Base-by-base conservation (phyloP, 30 jellyfish, hydroid and myxozoan species). In the Chrysaora quinquecirrha region DNA sequence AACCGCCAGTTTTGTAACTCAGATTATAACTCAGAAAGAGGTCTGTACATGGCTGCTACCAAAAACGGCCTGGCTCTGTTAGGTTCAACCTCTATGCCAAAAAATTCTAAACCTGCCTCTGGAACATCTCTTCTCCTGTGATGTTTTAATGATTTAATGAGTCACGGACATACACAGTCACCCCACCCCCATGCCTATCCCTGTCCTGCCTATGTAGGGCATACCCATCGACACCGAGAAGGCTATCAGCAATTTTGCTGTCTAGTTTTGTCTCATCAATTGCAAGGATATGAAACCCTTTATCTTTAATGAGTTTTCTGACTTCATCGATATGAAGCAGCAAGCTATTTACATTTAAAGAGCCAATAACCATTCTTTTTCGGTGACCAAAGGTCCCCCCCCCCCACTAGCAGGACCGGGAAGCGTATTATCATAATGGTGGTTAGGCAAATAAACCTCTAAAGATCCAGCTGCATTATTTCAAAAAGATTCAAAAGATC, bases 131-230 rank as follows among this genome's bases (percentile, higher is more conserved):
- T 71, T 31, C 69, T n/a, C 48, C 83, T 71, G 10, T 71, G 34
- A 54, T 71, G 83, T 46, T 71, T 71, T 34, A 71, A 20, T 16
- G 70, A 46, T 71, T 71, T 34, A 71, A 20, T 16, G 70, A 46
- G 69, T 71, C 48, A 21, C 83, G 70, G 47, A 71, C 83, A 43
- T 71, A 71, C 70, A 71, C 68, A 71, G 83, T 47, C 29, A 71
- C 69, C n/a, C 83, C 83, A 71, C 46, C 83, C 69, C 83, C 70
- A 71, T 47, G 68, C 43, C 69, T 68, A 24, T 68, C 32, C 64
- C 80, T 68, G 27, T 71, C 83, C 43, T 30, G 46, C 70, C 70
- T 71, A 28, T 71, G 83, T 14, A 71, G 83, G 69, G 83, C 69
- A 29, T 71, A 46, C 70, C 83, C 69, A 22, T 71, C 70, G 83